Base-by-base conservation (phyloP, 2,888 invertebrate species). In the Hedya salicella region DNA sequence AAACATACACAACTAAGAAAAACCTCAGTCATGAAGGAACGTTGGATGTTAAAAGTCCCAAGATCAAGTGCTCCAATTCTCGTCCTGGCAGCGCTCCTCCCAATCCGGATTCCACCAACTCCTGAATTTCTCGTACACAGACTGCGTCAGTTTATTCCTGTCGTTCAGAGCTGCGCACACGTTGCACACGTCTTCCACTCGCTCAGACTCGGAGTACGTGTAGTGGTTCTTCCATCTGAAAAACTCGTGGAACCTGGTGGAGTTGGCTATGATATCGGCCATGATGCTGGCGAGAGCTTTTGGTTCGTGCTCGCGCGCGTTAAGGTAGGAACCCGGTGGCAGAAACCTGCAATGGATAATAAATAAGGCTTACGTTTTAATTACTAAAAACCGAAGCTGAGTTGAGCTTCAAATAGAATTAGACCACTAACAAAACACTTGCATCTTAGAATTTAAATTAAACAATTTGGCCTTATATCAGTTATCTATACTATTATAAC, bases 271-370 rank as follows among this genome's bases (percentile, higher is more conserved):
- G 3, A 86, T 68, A 0, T 68, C 69, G 13, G 78, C 75, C 68
- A 91, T 86, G 3, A 71, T 72, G 0, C 70, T 68, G 0, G 89
- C 91, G 16, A 89, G 64, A 0, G 81, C 67, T 1, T 65, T 48
- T 0, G 80, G 75, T 0, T 68, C 71, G 2, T 74, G 69, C 3
- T 71, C 73, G 0, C 72, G 72, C 0, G 81, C 87, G 64, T 91
- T 80, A 11, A 91, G 68, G 65, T 90, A 91, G 0, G 90, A 87
- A 0, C 82, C 82, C 0, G 88, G 90, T 1, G 91, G 90, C 4
- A 91, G 82, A 68, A 89, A 91, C 68, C 91, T 91, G 84, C 79
- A 76, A 36, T 54, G 40, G 60, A 50, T 13, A 56, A 61, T 71
- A 52, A 14, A 1, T 13, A 25, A 62, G 60, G n/a, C n/a, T 25